Conservation (phyloP, 2,113 vertebrate genomes). For the Crotalus horridus region DNA sequence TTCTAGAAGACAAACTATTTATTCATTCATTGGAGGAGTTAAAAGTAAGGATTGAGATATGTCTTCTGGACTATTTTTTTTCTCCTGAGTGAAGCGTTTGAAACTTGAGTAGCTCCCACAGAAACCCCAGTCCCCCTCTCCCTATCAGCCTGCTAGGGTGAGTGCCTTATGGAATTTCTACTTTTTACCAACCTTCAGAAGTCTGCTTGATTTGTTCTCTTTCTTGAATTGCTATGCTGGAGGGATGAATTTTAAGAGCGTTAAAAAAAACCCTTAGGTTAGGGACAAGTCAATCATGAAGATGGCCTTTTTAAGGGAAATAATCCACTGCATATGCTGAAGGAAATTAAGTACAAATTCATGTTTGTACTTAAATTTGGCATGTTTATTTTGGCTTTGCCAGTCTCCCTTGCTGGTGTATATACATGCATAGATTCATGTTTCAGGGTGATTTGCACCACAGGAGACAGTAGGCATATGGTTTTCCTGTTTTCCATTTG, state of each 20-base stretch:
- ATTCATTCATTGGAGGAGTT: not conserved
- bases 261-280: not conserved
- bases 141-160: not conserved
- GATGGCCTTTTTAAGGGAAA: slow-evolving; percentile 3
- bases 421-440: slow-evolving; percentile 9
- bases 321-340: not conserved
- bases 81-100: not conserved
- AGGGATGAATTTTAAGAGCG: not conserved
- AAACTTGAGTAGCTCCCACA: not conserved
- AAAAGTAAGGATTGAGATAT: not conserved
- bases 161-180: not conserved
- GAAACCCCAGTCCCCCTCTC: not conserved
- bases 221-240: not conserved
- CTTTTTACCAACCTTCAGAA: not conserved
- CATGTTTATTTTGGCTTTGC: not conserved
- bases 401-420: not conserved
- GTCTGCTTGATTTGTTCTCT: not conserved
- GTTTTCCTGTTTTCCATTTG: not conserved
- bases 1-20: not conserved
- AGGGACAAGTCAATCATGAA: not conserved
- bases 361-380: not conserved
- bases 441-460: slow-evolving; percentile 7
- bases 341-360: not conserved
- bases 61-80: not conserved
- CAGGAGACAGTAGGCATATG: not conserved